Conservation (phyloP, 1,140 invertebrate genomes). For the Adelges cooleyi region DNA sequence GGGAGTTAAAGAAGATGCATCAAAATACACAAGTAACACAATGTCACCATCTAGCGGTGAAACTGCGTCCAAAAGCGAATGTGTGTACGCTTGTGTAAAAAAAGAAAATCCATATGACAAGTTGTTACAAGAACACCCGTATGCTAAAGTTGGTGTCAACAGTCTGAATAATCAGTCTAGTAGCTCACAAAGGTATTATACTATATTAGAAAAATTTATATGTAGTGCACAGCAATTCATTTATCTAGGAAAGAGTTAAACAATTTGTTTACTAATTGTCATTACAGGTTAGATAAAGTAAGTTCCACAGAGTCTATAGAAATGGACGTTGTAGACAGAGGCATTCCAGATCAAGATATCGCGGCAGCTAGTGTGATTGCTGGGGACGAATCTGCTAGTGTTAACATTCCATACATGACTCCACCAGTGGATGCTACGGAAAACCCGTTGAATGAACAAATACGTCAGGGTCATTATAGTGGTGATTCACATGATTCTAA, state of each 20-base stretch:
- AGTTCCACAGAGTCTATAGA: conserved; percentile 8
- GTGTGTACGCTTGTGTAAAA: conserved; percentile 34
- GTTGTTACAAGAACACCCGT: conserved; percentile 29
- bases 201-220: background rate
- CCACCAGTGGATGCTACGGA: conserved; percentile 47
- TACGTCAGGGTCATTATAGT: conserved; percentile 53
- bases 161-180: background rate
- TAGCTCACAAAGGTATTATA: conserved; percentile 10
- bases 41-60: conserved; percentile 31
- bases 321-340: background rate
- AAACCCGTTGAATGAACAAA: conserved; percentile 35
- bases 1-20: conserved; percentile 22
- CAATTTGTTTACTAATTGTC: background rate
- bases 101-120: conserved; percentile 38
- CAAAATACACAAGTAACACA: conserved; percentile 34
- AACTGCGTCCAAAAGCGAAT: conserved; percentile 19
- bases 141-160: conserved; percentile 27
- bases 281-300: background rate
- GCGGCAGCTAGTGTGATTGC: conserved; percentile 70
- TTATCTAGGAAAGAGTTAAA: no score
- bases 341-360: conserved; percentile 41
- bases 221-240: no score
- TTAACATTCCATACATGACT: conserved; percentile 80
- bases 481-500: conserved; percentile 74
- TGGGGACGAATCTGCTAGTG: conserved; percentile 69